These are phyloP conservation scores for Mastacembelus armatus DNA, from an alignment of 2,797 vertebrate species.

Conservation along the genomic window DNA sequence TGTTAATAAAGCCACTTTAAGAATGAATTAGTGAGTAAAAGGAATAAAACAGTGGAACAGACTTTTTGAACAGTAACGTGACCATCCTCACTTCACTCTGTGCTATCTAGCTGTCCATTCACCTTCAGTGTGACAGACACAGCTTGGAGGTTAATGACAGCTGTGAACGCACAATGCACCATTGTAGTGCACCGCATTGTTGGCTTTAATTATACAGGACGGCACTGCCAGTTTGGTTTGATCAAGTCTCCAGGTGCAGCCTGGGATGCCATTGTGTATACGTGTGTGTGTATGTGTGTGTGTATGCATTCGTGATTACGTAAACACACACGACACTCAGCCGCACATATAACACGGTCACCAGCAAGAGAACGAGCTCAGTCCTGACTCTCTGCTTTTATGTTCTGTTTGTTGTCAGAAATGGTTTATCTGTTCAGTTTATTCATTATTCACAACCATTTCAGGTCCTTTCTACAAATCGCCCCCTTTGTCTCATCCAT, in stretches of 20 bases:
- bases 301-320: slow-evolving; percentile 21
- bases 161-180: slow-evolving; percentile 59
- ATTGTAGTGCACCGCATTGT: slow-evolving; percentile 42
- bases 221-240: slow-evolving; percentile 40
- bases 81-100: slow-evolving; percentile 4
- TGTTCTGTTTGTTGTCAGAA: slow-evolving; percentile 2
- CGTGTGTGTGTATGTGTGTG: not conserved
- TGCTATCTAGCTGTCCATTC: slow-evolving; percentile 40
- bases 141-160: slow-evolving; percentile 59
- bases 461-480: slow-evolving; percentile 14
- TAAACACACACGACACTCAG: slow-evolving; percentile 1
- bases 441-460: slow-evolving; percentile 39
- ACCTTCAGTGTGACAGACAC: slow-evolving; percentile 27
- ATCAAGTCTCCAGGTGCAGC: slow-evolving; percentile 60
- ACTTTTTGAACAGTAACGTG: not conserved
- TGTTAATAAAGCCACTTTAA: not conserved
- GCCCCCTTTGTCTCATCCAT: slow-evolving; percentile 22
- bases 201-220: slow-evolving; percentile 62
- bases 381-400: not conserved
- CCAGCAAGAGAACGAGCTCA: not conserved
- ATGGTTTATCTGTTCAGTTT: slow-evolving; percentile 1
- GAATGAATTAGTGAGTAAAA: too few species aligned
- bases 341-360: slow-evolving; percentile 5
- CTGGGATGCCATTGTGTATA: not conserved
- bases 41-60: not conserved